Evolutionary conservation across 2,888 invertebrate genomes (phyloP), one percentile per base, ranked within the genome.

Genomic region (Monochamus alternatus): DNA sequence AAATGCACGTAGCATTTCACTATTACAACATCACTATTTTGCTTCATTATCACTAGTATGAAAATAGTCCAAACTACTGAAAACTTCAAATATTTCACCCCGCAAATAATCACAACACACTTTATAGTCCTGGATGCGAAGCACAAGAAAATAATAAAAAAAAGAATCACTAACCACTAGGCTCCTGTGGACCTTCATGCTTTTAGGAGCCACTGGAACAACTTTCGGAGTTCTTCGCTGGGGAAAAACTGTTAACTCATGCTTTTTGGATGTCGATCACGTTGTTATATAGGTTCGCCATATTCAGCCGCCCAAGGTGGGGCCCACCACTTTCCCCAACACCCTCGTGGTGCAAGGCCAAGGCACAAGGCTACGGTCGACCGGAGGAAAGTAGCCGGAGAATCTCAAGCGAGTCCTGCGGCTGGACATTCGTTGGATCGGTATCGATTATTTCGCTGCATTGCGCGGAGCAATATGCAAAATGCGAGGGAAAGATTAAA

Each of bases 151-250:
- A 43, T 59, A 32, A 62, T 75, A 73, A 81, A 79, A 82, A 76
- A 77, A 82, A 83, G 74, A 80, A 78, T 77, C 86, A 92, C 92
- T 92, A 89, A 92, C 92, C 92, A 91, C 90, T 89, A 89, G 89
- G 90, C 90, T 91, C 91, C 91, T 89, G 90, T 89, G 90, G 91
- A 91, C 91, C 90, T 90, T 90, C 92, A 92, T 92, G 89, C 88
- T 80, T 65, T 78, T 81, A 78, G 85, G 84, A 84, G 82, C 84
- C 86, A 84, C 86, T 76, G 81, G 81, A 81, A 78, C 74, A 79
- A 75, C 77, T 81, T 79, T 78, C 75, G 77, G 38, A 78, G 84
- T 84, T 85, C 85, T 85, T 85, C 86, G 79, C 82, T 64, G 77
- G 82, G 82, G 85, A 86, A 86, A 86, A 87, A 86, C 86, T 82